Evolutionary conservation across 2,888 invertebrate genomes (phyloP), one percentile per base, ranked within the genome.

Genomic region (Caenorhabditis japonica): DNA sequence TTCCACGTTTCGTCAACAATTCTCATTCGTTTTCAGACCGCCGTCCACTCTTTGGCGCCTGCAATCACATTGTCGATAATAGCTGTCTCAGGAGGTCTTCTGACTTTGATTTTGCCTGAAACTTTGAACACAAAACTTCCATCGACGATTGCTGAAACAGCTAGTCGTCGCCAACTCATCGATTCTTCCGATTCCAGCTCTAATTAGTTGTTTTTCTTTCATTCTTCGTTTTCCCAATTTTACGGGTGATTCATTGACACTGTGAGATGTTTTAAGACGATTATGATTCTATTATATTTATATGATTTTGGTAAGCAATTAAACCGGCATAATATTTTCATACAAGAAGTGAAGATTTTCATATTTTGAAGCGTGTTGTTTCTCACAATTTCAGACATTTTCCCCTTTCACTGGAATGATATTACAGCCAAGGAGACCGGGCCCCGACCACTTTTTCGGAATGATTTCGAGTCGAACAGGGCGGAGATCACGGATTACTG

Each of bases 401-500:
- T 53, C 43, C 15, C 72, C 72, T 13, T 49, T 17, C 13, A 74
- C 36, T 3, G 76, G 73, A 13, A 72, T 62, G 7, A 80, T 75
- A 30, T 66, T 68, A 49, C 81, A 81, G 10, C 81, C 81, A 39
- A 83, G 73, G 19, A 84, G 76, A 8, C 79, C 78, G 10, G 76
- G 68, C 30, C 81, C 83, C 7, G 70, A 44, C 85, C 85, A 85
- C 33, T 76, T 56, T 15, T 74, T 58, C n/a, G 85, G 85, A 13
- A 44, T 39, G 21, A 83, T 64, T 52, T 76, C 76, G 19, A 85
- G 62, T 44, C 83, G 83, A 33, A 81, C 75, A 0, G 83, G 80
- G 15, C 72, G 76, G 12, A 43, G 30, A 10, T 77, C 66, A 15
- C 84, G 77, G 8, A 83, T 56, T 0, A 83, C 81, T 3, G 84